Conservation (phyloP, 2,888 invertebrate genomes). For the Bellardia pandia region DNA sequence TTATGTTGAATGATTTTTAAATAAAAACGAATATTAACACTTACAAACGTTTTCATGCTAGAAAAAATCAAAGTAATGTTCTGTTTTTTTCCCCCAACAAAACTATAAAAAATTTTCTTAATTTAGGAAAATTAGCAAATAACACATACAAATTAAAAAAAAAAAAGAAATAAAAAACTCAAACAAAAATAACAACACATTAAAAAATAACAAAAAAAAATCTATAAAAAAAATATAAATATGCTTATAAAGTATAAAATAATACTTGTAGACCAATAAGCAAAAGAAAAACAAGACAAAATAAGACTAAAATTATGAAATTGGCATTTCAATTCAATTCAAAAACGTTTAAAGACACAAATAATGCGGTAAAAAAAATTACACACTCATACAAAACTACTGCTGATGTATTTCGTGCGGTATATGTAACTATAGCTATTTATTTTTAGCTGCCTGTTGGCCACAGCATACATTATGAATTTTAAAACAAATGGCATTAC, state of each 20-base stretch:
- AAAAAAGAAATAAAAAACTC: conserved; percentile 25
- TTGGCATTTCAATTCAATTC: conserved; percentile 71
- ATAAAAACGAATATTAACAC: conserved; percentile 51
- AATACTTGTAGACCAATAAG: not conserved
- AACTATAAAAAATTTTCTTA: conserved; percentile 49
- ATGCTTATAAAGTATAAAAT: conserved; percentile 60
- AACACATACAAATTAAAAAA: conserved; percentile 61
- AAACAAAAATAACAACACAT: conserved; percentile 10
- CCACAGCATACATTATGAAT: conserved; percentile 62
- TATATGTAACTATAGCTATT: conserved; percentile 36
- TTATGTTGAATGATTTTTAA: not conserved
- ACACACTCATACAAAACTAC: not conserved
- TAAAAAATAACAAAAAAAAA: conserved; percentile 26
- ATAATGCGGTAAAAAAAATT: not conserved
- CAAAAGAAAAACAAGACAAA: conserved; percentile 22
- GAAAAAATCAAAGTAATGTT: conserved; percentile 35
- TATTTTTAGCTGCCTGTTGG: conserved; percentile 51
- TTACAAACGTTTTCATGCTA: conserved; percentile 47
- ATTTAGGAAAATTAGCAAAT: conserved; percentile 67
- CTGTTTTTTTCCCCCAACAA: not conserved
- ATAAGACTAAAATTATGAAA: conserved; percentile 69
- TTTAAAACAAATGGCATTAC: conserved; percentile 70
- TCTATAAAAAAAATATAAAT: conserved; percentile 35
- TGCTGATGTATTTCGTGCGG: conserved; percentile 26
- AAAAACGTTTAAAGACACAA: conserved; percentile 62